Evolutionary conservation across 2,888 invertebrate genomes (phyloP).

Genomic region (Macrophya annulata): DNA sequence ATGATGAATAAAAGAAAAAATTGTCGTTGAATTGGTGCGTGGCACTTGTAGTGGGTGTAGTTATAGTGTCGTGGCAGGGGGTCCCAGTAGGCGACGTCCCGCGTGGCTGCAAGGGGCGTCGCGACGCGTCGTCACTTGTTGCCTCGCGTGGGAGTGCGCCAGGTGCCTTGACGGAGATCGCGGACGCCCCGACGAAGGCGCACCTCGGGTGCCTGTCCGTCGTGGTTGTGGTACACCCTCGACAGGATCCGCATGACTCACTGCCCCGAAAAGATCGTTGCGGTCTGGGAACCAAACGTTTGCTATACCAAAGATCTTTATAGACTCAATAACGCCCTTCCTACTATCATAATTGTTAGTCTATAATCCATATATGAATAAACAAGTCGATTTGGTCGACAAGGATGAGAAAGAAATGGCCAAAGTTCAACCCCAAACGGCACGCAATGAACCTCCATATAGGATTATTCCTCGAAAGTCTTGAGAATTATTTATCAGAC

Average conservation of each 20-base stretch:
- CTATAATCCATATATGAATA: constrained; percentile 14
- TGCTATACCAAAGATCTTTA: constrained; percentile 21
- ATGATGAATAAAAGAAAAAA: not conserved
- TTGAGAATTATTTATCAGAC: not conserved
- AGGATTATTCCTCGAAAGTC: not conserved
- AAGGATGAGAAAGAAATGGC: not conserved
- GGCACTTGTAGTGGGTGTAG: constrained; percentile 59
- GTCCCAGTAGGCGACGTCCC: constrained; percentile 60
- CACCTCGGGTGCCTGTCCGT: constrained; percentile 51
- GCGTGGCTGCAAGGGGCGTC: constrained; percentile 52
- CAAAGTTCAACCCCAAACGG: not conserved
- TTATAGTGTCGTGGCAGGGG: constrained; percentile 60
- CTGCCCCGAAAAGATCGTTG: constrained; percentile 45
- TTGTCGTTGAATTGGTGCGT: constrained; percentile 36
- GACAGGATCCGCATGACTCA: constrained; percentile 52
- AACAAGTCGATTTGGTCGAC: not conserved
- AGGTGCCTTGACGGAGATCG: constrained; percentile 54
- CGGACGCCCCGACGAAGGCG: constrained; percentile 49
- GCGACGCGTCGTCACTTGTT: constrained; percentile 59
- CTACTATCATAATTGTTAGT: not conserved
- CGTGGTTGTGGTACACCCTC: constrained; percentile 42
- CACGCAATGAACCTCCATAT: not conserved
- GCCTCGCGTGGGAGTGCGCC: constrained; percentile 58
- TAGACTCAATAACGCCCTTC: not conserved
- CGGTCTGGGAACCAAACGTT: constrained; percentile 47